A percentile compares a stretch with the other conserved stretches of the same genome.
Evolutionary conservation across 2,888 invertebrate genomes (phyloP).

Genomic region (Mythimna ferrago): DNA sequence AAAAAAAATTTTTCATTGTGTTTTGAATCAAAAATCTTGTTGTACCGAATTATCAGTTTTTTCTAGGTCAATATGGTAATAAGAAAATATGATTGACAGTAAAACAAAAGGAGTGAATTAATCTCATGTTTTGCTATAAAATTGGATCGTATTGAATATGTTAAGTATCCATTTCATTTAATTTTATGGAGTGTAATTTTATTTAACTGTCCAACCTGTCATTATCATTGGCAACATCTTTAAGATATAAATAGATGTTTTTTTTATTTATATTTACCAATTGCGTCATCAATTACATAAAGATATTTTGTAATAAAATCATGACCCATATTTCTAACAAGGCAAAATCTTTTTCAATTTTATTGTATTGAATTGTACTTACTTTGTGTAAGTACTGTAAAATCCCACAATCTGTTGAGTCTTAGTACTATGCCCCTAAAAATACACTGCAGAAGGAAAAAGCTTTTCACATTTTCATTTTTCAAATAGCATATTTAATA

Average conservation of each 20-base stretch:
- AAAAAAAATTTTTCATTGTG: too few relatives aligned
- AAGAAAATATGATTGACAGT: background rate
- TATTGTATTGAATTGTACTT: too few relatives aligned
- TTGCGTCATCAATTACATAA: background rate
- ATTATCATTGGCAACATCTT: background rate
- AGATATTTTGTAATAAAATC: background rate
- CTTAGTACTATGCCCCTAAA: background rate
- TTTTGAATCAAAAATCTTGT: background rate
- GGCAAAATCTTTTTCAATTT: background rate
- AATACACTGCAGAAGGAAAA: background rate
- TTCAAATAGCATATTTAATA: background rate
- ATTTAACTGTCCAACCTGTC: background rate
- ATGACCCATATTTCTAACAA: background rate
- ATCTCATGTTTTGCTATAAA: conserved; percentile 5
- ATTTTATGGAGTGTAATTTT: background rate
- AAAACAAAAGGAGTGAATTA: conserved; percentile 4
- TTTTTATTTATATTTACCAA: background rate
- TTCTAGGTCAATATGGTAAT: conserved; percentile 7
- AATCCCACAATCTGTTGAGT: background rate
- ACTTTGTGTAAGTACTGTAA: too few relatives aligned
- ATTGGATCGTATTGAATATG: conserved; percentile 3
- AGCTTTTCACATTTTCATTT: background rate
- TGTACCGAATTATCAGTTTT: background rate
- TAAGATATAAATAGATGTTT: background rate
- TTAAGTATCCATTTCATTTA: conserved; percentile 11